Base-by-base conservation (phyloP, 2,888 invertebrate genomes). In the Cordilura impudica region DNA sequence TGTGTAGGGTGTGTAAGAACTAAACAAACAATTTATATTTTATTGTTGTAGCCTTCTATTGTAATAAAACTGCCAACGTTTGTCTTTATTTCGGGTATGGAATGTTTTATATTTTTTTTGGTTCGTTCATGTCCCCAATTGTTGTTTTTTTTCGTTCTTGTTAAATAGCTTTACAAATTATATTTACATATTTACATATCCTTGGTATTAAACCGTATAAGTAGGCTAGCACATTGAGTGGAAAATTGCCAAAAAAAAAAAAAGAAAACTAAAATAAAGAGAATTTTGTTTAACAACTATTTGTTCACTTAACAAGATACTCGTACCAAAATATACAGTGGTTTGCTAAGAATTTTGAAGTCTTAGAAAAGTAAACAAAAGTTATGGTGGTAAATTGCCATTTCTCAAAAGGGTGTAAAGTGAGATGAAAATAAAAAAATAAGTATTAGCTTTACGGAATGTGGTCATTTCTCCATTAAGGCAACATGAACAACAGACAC, bases 41-140 rank as follows among this genome's bases (percentile, higher is more conserved):
- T 66, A 65, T 61, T 53, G n/a, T 49, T 49, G 12, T 26, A 49
- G 14, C 7, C 12, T 29, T n/a, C 12, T 31, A 51, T 65, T 76
- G 45, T 60, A 66, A 71, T 43, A 71, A 76, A 76, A 71, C 65
- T 72, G 53, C 56, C 45, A 63, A 31, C 69, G 23, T 53, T 72
- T 66, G n/a, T 49, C 51, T 53, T 39, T 23, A 4, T n/a, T 21
- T n/a, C 1, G 8, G 18, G 47, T 47, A 6, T 18, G 12, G 1
- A 14, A 21, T 8, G 61, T 26, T 21, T 18, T 43, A 16, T 23
- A 26, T 43, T 67, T 43, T 26, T 56, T 12, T 31, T 54, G 35
- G 12, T 14, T 2, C 16, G 16, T 18, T 45, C 19, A 60, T 72
- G 56, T 31, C 43, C 56, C 26, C 23, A 35, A 45, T 51, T 66